A percentile compares a stretch with the other conserved stretches of the same genome.
phyloP scores from a whole-genome alignment of 23 tunicate genomes.

The Halocynthia aurantium region DNA sequence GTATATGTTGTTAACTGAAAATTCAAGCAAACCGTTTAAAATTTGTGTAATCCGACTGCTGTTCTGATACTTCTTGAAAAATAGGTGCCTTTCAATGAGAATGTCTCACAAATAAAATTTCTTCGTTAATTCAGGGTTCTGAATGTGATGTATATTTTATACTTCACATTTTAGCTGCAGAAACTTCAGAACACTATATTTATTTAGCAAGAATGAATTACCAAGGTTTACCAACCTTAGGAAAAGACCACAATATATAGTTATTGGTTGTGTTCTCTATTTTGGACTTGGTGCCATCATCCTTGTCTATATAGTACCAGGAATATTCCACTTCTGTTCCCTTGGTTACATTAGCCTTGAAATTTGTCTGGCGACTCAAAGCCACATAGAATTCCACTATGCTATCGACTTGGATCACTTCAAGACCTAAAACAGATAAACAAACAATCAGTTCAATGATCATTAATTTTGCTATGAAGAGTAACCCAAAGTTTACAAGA shows the following conservation, averaged over 20 bases:
- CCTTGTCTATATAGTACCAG: slow-evolving; percentile 39
- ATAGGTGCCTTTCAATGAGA: not conserved
- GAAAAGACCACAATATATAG: slow-evolving; percentile 33
- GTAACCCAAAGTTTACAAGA: too few relatives aligned
- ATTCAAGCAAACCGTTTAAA: not conserved
- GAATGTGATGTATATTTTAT: not conserved
- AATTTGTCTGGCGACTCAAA: slow-evolving; percentile 10
- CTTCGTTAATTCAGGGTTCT: not conserved
- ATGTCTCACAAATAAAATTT: not conserved
- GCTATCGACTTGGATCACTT: slow-evolving; percentile 32
- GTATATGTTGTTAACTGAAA: slow-evolving; percentile 37
- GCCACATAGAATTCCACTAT: slow-evolving; percentile 56
- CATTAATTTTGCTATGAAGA: too few relatives aligned
- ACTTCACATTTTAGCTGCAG: not conserved
- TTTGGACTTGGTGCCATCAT: slow-evolving; percentile 17
- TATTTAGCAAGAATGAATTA: not conserved
- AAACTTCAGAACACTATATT: too few relatives aligned
- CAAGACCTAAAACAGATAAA: slow-evolving; percentile 29
- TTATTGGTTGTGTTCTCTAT: slow-evolving; percentile 8
- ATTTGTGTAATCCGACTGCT: too few relatives aligned
- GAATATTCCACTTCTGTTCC: slow-evolving; percentile 61
- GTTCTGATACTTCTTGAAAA: too few relatives aligned
- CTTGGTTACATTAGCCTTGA: slow-evolving; percentile 28
- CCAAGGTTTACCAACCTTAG: slow-evolving; percentile 13
- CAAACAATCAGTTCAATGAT: not conserved